Evolutionary conservation across 2,797 vertebrate genomes (phyloP), one percentile per base, ranked within the genome.

Genomic region (Hoplostethus mediterraneus): DNA sequence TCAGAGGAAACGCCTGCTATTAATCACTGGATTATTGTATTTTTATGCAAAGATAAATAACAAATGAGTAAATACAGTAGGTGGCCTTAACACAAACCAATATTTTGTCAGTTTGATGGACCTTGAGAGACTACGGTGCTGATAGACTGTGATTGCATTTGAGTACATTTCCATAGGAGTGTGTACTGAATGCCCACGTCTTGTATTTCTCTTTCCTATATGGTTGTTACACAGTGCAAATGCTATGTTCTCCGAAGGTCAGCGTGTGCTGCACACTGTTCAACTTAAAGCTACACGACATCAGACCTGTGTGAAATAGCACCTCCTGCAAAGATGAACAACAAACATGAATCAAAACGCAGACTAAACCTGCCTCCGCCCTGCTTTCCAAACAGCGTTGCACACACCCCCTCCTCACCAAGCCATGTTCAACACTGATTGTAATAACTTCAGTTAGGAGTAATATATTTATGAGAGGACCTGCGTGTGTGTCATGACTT

Each of bases 201-300:
- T 74, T 67, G 71, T 54, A 48, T 56, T 77, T 71, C 54, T 51
- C 58, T 16, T 56, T 57, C 63, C 45, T 40, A 36, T 64, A 80
- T 75, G 61, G 60, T 57, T 76, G 60, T 71, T 71, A 68, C 63
- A 8, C 30, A 73, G 38, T 42, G 52, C 63, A 58, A 63, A 66
- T 60, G 65, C 67, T n/a, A 38, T 67, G 86, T 81, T 89, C 71
- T 81, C 79, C 68, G 59, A 33, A 87, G 74, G 63, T 67, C 58
- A 31, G 67, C 76, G 36, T 47, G 16, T 58, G 58, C 73, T 3
- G 63, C 67, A 70, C 68, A 65, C 70, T 42, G 69, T 60, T 87
- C 74, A 68, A 25, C 80, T 74, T 76, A 73, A 87, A 21, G 21
- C 1, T 1, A 21, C 21, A 21, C 21, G 1, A 21, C 1, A 1